phyloP scores from a whole-genome alignment of 1,140 invertebrate species.

The Drosophila ogumai region DNA sequence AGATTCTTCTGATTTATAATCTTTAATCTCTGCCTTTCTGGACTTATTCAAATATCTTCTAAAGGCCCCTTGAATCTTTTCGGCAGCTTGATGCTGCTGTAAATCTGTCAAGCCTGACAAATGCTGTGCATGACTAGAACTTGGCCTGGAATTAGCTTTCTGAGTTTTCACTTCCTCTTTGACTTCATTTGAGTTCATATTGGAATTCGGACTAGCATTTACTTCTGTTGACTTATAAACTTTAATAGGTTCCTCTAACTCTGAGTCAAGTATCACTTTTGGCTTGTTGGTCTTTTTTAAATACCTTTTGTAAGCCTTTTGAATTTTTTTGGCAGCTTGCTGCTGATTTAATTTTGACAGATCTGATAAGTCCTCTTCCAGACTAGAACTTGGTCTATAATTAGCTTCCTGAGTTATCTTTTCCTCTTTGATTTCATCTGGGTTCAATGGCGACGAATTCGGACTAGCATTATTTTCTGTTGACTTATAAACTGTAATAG shows the following conservation, averaged over 20 bases:
- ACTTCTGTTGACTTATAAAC: not conserved
- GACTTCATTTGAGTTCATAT: not conserved
- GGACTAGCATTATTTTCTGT: not conserved
- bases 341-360: not conserved
- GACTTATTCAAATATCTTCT: conserved; percentile 20
- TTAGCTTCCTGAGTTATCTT: not conserved
- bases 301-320: conserved; percentile 35
- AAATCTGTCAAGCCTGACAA: not conserved
- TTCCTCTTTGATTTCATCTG: not conserved
- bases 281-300: not conserved
- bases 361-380: not conserved
- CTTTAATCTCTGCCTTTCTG: not conserved
- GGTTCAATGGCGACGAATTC: not conserved
- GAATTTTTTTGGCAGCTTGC: conserved; percentile 19
- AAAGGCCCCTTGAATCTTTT: conserved; percentile 27
- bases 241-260: not conserved
- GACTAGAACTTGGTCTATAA: not conserved
- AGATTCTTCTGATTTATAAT: not conserved
- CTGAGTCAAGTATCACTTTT: not conserved
- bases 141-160: not conserved
- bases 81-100: conserved; percentile 4
- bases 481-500: not conserved
- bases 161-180: not conserved
- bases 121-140: not conserved
- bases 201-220: not conserved